Conservation (phyloP, 1,140 invertebrate genomes). For the Drosophila lacertosa region DNA sequence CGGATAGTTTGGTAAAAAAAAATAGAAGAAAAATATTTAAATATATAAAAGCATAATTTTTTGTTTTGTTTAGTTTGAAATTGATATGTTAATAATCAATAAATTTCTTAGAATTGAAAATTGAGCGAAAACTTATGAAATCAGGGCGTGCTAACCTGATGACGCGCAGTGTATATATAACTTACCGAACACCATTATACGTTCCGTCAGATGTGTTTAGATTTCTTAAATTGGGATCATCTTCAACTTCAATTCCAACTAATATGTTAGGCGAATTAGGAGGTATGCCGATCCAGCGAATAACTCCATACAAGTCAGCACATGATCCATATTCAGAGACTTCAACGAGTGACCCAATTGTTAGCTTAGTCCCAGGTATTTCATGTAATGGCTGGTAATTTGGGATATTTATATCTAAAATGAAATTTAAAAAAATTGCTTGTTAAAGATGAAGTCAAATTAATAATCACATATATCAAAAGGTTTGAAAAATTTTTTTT, state of each 20-base stretch:
- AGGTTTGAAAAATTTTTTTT: no score
- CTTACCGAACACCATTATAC: conserved; percentile 86
- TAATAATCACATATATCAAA: no score
- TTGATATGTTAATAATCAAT: no score
- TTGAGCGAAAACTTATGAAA: no score
- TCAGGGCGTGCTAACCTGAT: no score
- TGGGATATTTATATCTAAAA: conserved; percentile 36
- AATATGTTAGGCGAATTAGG: conserved; percentile 75
- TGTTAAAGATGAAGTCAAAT: not conserved
- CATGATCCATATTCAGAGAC: conserved; percentile 84
- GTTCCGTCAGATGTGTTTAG: conserved; percentile 90
- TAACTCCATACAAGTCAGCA: conserved; percentile 89
- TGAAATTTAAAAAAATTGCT: conserved; percentile 4
- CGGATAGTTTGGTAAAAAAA: no score
- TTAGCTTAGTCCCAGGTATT: conserved; percentile 85
- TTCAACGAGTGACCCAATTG: conserved; percentile 91
- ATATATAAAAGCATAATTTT: no score
- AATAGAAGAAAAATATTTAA: no score
- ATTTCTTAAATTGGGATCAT: conserved; percentile 87
- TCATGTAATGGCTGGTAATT: conserved; percentile 59
- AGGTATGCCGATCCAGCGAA: conserved; percentile 92
- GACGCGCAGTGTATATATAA: no score
- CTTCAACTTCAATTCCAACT: conserved; percentile 88
- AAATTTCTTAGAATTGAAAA: no score
- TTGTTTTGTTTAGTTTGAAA: no score